phyloP scores from a whole-genome alignment of 2,797 vertebrate species.

The Coracias cyanogaster region DNA sequence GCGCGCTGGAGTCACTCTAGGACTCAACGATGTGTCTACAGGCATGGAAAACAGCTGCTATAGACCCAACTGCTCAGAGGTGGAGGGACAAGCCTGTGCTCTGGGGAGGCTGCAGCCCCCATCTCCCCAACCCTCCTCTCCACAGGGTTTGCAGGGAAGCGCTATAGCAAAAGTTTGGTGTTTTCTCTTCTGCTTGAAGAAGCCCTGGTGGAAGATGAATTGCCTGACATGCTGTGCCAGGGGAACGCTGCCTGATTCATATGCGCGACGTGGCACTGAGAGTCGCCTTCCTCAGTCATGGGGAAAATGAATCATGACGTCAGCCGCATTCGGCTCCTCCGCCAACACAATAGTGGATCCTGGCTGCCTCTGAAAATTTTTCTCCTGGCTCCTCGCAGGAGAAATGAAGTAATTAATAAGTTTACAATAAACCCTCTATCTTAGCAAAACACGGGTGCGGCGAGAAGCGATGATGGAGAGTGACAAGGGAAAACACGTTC shows the following conservation, averaged over 20 bases:
- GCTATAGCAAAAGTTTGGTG: background rate
- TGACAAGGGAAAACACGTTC: constrained; percentile 40
- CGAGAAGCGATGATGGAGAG: constrained; percentile 41
- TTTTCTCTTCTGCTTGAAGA: constrained; percentile 51
- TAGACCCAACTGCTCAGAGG: background rate
- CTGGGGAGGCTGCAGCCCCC: background rate
- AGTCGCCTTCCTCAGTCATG: constrained; percentile 71
- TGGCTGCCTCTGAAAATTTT: constrained; percentile 48
- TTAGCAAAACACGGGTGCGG: constrained; percentile 62
- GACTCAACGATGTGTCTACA: background rate
- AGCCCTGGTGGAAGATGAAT: constrained; percentile 63
- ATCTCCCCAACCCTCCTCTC: background rate
- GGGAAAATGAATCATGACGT: constrained; percentile 73
- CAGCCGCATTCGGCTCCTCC: constrained; percentile 17
- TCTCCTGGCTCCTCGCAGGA: constrained; percentile 59
- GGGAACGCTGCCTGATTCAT: constrained; percentile 60
- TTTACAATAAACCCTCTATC: constrained; percentile 77
- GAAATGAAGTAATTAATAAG: constrained; percentile 80
- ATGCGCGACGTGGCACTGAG: constrained; percentile 18
- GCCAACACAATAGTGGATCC: constrained; percentile 65
- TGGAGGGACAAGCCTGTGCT: accelerated
- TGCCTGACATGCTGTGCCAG: constrained; percentile 49
- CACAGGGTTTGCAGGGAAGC: background rate
- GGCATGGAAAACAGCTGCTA: accelerated
- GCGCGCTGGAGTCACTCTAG: background rate